These are phyloP conservation scores for Dicentrarchus labrax DNA, from an alignment of 2,113 vertebrate genomes.

Conservation along the genomic window DNA sequence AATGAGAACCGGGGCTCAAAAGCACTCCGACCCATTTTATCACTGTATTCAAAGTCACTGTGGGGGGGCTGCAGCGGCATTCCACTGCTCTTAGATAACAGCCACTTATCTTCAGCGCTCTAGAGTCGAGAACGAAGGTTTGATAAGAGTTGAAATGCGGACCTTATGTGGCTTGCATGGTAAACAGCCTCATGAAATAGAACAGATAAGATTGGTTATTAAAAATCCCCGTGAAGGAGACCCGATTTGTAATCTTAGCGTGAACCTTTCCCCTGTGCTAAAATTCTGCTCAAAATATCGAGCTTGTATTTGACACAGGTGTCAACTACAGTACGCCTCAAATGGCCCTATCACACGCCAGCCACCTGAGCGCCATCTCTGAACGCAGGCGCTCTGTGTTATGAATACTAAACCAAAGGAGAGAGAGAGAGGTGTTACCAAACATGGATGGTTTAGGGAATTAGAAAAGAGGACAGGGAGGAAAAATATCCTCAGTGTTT, in stretches of 20 bases:
- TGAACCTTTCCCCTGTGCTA: slow-evolving; percentile 5
- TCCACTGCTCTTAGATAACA: slow-evolving; percentile 77
- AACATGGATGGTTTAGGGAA: slow-evolving; percentile 59
- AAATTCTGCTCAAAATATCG: slow-evolving; percentile 52
- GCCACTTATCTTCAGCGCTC: slow-evolving; percentile 77
- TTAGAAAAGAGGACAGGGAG: slow-evolving; percentile 62
- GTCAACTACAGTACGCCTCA: slow-evolving; percentile 50
- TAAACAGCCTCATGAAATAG: slow-evolving; percentile 69
- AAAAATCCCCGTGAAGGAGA: slow-evolving; percentile 71
- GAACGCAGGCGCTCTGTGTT: slow-evolving; percentile 38
- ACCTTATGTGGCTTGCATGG: slow-evolving; percentile 75
- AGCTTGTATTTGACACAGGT: slow-evolving; percentile 63
- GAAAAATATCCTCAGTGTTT: slow-evolving; percentile 68
- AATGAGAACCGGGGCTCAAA: slow-evolving; percentile 64
- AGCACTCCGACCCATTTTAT: slow-evolving; percentile 69
- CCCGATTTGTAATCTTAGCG: slow-evolving; percentile 63
- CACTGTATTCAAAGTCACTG: slow-evolving; percentile 76
- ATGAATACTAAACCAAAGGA: slow-evolving; percentile 64
- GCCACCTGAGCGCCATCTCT: slow-evolving; percentile 39
- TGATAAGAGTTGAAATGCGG: slow-evolving; percentile 78
- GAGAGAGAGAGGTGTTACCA: slow-evolving; percentile 25
- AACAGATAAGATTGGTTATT: slow-evolving; percentile 77
- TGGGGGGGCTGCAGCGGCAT: slow-evolving; percentile 73
- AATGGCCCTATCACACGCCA: slow-evolving; percentile 44
- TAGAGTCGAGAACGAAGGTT: slow-evolving; percentile 73